phyloP scores from a whole-genome alignment of 2,113 vertebrate genomes.

The Labrus mixtus region DNA sequence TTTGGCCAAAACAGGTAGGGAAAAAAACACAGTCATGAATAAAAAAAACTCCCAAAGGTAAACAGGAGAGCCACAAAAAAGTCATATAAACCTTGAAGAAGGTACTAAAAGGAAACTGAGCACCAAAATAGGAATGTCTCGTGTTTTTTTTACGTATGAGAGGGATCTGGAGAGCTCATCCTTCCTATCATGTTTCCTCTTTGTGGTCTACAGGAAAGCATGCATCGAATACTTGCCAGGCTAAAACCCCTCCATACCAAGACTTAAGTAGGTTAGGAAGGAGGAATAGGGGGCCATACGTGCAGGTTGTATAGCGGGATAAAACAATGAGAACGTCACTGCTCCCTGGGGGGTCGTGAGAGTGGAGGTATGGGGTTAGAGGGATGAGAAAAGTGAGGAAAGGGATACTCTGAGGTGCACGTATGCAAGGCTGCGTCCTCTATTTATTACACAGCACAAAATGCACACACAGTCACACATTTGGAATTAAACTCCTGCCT shows the following conservation, averaged over 20 bases:
- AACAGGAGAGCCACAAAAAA: conserved; percentile 41
- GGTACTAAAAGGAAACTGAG: conserved; percentile 54
- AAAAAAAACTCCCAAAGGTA: conserved; percentile 8
- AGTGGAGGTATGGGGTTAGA: conserved; percentile 45
- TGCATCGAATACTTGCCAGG: conserved; percentile 23
- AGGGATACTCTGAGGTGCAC: conserved; percentile 58
- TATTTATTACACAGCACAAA: conserved; percentile 18
- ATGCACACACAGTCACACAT: conserved; percentile 53
- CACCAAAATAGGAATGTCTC: conserved; percentile 57
- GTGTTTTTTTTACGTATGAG: conserved; percentile 47
- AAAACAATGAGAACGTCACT: conserved; percentile 74
- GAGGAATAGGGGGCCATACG: conserved; percentile 65
- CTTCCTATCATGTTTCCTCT: conserved; percentile 62
- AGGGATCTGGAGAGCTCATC: conserved; percentile 67
- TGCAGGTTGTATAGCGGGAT: conserved; percentile 63
- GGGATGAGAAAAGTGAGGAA: conserved; percentile 17
- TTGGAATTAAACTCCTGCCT: conserved; percentile 81
- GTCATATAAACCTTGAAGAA: conserved; percentile 59
- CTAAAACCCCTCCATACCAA: background rate
- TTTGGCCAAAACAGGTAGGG: conserved; percentile 55
- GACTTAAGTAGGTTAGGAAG: conserved; percentile 23
- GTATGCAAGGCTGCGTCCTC: conserved; percentile 54
- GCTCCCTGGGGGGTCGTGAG: conserved; percentile 44
- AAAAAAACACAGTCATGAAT: conserved; percentile 29
- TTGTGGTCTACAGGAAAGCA: conserved; percentile 52